Conservation (phyloP, 30 jellyfish, hydroid and myxozoan genomes). For the Chironex yamaguchii region DNA sequence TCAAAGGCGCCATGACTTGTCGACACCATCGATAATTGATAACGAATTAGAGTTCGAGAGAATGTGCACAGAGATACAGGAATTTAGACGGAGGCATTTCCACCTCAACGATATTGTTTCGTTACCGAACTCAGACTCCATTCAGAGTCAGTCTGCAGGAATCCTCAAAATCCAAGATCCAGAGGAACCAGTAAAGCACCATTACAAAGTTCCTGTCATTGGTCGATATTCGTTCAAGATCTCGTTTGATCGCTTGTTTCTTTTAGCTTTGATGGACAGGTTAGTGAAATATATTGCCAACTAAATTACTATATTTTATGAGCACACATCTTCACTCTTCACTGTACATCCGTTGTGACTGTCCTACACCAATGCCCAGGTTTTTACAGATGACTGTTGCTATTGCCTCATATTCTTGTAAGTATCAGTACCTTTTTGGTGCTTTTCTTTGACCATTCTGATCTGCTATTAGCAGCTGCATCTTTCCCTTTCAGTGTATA, state of each 20-base stretch:
- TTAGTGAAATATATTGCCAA: background rate
- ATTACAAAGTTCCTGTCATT: constrained; percentile 73
- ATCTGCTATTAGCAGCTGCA: no score
- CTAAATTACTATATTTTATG: background rate
- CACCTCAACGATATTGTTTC: background rate
- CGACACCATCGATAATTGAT: constrained; percentile 1
- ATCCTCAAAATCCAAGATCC: background rate
- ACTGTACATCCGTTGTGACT: no score
- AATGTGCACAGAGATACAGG: background rate
- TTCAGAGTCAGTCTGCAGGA: background rate
- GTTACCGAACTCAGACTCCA: background rate
- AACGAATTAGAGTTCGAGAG: background rate
- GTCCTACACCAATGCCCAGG: no score
- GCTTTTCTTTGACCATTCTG: no score
- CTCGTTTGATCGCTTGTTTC: constrained; percentile 87
- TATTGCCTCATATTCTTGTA: no score
- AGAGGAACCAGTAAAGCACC: constrained; percentile 57
- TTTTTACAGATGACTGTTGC: no score
- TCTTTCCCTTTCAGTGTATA: no score
- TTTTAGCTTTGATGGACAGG: constrained; percentile 91
- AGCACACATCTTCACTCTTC: background rate
- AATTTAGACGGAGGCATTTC: background rate
- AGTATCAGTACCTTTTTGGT: no score
- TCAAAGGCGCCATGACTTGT: background rate
- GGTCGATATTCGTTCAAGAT: constrained; percentile 66